Conservation (phyloP, 2,888 invertebrate genomes). For the Chymomyza amoena region DNA sequence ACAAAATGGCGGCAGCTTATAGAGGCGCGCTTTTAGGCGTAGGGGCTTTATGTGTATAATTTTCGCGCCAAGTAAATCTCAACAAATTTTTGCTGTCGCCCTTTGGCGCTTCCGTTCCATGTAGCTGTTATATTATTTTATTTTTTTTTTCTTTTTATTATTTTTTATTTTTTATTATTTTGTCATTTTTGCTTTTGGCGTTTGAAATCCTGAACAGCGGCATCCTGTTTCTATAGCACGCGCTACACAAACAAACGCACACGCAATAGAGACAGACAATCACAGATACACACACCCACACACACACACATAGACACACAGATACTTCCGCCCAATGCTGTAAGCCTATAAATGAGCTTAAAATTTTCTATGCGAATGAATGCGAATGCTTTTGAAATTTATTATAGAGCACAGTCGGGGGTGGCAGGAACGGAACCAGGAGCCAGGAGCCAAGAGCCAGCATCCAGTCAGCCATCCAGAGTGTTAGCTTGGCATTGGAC, state of each 20-base stretch:
- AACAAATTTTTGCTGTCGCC: conserved; percentile 57
- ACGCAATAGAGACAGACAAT: not conserved
- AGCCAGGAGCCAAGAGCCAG: conserved; percentile 8
- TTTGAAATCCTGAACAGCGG: conserved; percentile 49
- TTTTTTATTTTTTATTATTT: conserved; percentile 47
- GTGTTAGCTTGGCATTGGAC: conserved; percentile 13
- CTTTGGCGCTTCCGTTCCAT: conserved; percentile 53
- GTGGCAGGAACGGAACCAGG: conserved; percentile 13
- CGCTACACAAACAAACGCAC: conserved; percentile 5
- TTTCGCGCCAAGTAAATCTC: conserved; percentile 66
- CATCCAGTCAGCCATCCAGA: not conserved
- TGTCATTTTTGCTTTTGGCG: conserved; percentile 53
- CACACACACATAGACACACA: not conserved
- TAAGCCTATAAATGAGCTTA: conserved; percentile 78
- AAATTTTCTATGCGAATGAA: conserved; percentile 76
- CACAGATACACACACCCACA: not conserved
- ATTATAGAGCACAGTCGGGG: conserved; percentile 43
- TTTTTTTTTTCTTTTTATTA: conserved; percentile 21
- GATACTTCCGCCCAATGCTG: conserved; percentile 39
- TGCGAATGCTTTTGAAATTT: conserved; percentile 74
- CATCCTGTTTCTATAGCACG: conserved; percentile 49
- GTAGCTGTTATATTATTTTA: conserved; percentile 34
- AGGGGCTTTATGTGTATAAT: conserved; percentile 22
- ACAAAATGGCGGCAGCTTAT: not conserved
- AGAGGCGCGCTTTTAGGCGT: not conserved